A percentile compares a stretch with the other conserved stretches of the same genome.
Conservation (phyloP, 2,888 invertebrate species). For the Blastobasis adustella region DNA sequence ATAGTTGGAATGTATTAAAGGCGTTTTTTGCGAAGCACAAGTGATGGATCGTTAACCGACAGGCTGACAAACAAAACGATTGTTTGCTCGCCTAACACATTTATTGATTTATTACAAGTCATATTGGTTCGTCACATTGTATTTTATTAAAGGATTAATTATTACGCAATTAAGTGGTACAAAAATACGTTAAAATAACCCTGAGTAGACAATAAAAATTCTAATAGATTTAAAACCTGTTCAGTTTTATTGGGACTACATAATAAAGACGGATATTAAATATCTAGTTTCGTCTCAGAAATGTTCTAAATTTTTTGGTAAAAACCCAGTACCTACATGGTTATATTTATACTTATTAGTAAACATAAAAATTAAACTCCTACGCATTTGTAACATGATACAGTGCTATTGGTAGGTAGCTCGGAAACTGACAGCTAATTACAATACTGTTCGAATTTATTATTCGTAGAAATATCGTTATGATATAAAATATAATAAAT, state of each 20-base stretch:
- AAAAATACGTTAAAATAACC: background rate
- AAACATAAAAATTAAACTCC: no score
- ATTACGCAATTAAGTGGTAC: background rate
- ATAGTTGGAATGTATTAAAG: slow-evolving; percentile 29
- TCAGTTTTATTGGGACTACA: background rate
- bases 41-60: slow-evolving; percentile 46
- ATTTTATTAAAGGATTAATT: slow-evolving; percentile 1
- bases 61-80: slow-evolving; percentile 55
- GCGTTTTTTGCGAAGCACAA: slow-evolving; percentile 44
- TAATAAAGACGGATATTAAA: background rate
- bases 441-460: no score
- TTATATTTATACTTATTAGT: no score
- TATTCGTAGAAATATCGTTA: no score
- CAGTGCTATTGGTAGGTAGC: no score
- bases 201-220: background rate
- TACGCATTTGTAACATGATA: no score
- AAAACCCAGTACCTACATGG: no score
- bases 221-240: background rate
- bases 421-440: no score
- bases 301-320: no score
- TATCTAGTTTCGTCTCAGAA: no score
- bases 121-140: background rate
- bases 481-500: no score
- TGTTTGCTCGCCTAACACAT: slow-evolving; percentile 46
- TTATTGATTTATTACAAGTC: slow-evolving; percentile 45